Evolutionary conservation across 2,113 vertebrate genomes (phyloP).

Genomic region (Hippoglossus stenolepis): DNA sequence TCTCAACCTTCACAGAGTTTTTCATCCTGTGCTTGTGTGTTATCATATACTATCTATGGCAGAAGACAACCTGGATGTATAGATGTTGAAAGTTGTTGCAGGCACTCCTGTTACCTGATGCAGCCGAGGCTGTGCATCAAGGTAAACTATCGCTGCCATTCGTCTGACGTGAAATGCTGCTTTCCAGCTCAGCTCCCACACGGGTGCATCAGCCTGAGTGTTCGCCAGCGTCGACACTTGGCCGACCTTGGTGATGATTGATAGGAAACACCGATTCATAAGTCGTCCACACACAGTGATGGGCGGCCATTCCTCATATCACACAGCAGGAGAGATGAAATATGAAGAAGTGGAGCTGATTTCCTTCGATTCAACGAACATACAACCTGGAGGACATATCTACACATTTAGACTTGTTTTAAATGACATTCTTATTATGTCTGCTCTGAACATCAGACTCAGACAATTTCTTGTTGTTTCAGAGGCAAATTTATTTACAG

Average conservation of each 20-base stretch:
- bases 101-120: neutral
- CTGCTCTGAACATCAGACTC: neutral
- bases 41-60: neutral
- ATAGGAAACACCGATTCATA: constrained; percentile 63
- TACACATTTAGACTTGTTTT: neutral
- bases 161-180: constrained; percentile 46
- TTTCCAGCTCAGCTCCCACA: constrained; percentile 37
- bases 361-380: neutral
- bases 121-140: constrained; percentile 50
- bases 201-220: constrained; percentile 17
- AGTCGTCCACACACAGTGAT: constrained; percentile 12
- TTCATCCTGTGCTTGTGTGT: neutral
- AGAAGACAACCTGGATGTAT: constrained; percentile 8
- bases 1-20: neutral
- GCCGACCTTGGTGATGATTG: constrained; percentile 72
- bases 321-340: constrained; percentile 29
- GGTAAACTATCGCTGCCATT: constrained; percentile 62
- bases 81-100: constrained; percentile 8
- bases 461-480: too few species aligned
- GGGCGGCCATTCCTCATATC: constrained; percentile 47
- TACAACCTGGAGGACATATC: neutral
- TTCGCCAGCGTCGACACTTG: constrained; percentile 44
- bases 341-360: constrained; percentile 19
- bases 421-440: neutral
- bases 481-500: too few species aligned